These are phyloP conservation scores for Monoplex corrugatus DNA, from an alignment of 2,888 invertebrate species.

Conservation along the genomic window DNA sequence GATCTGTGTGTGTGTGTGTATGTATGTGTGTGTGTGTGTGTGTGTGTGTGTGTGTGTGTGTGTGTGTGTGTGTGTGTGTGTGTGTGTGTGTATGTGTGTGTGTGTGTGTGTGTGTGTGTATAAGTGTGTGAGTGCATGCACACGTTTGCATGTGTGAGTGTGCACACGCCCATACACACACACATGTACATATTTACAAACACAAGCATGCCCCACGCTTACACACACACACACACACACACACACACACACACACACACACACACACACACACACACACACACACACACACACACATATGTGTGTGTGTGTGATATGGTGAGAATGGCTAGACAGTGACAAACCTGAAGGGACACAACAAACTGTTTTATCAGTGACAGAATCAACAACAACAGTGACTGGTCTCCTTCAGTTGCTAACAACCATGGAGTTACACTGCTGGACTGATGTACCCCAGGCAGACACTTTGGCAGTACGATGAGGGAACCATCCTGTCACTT, in stretches of 20 bases:
- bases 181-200: background rate
- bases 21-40: background rate
- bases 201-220: background rate
- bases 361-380: no score
- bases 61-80: constrained; percentile 1
- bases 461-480: no score
- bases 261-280: no score
- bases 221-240: background rate
- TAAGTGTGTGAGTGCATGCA: background rate
- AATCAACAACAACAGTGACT: no score
- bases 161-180: background rate
- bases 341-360: no score
- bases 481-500: no score
- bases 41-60: background rate
- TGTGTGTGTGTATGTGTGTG: background rate
- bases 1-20: background rate
- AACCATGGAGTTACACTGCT: no score
- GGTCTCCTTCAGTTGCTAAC: no score
- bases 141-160: background rate
- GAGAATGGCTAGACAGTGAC: no score
- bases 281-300: background rate
- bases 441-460: no score
- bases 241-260: background rate
- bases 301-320: no score
- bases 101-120: background rate